Conservation (phyloP, 2,888 invertebrate genomes). For the Dynastes maya region DNA sequence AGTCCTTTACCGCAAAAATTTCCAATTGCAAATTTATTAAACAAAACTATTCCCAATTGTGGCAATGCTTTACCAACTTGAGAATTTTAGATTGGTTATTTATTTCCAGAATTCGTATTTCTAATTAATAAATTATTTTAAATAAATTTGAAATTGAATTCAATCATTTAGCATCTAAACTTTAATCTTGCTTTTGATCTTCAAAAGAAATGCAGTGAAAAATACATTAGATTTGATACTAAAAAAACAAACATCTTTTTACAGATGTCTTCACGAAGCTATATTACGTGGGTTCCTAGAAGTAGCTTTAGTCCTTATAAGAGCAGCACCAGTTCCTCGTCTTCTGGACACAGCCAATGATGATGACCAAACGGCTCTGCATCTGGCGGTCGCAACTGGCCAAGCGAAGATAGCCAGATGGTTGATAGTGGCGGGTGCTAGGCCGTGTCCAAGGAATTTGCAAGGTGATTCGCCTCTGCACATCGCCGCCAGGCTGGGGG, state of each 20-base stretch:
- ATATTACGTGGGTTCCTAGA: conserved; percentile 84
- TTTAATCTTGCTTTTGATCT: too few species aligned
- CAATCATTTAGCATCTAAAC: too few species aligned
- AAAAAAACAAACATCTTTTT: conserved; percentile 59
- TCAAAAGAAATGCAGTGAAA: too few species aligned
- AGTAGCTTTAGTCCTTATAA: conserved; percentile 82
- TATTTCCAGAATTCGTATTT: too few species aligned
- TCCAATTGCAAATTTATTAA: too few species aligned
- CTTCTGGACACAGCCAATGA: conserved; percentile 88
- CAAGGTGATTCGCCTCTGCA: conserved; percentile 91
- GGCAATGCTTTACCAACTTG: too few species aligned
- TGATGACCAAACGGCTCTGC: conserved; percentile 86
- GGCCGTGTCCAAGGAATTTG: conserved; percentile 77
- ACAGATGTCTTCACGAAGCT: conserved; percentile 89
- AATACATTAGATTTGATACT: too few species aligned
- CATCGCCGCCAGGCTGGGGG: conserved; percentile 82
- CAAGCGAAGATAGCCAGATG: conserved; percentile 83
- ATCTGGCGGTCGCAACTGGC: conserved; percentile 86
- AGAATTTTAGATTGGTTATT: too few species aligned
- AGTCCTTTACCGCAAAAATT: too few species aligned
- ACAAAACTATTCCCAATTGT: too few species aligned
- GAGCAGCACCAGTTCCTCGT: conserved; percentile 83
- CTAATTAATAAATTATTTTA: too few species aligned
- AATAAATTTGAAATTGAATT: not conserved
- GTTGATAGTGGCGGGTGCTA: conserved; percentile 86